phyloP scores from a whole-genome alignment of 2,113 vertebrate genomes.

The Serilophus lunatus region DNA sequence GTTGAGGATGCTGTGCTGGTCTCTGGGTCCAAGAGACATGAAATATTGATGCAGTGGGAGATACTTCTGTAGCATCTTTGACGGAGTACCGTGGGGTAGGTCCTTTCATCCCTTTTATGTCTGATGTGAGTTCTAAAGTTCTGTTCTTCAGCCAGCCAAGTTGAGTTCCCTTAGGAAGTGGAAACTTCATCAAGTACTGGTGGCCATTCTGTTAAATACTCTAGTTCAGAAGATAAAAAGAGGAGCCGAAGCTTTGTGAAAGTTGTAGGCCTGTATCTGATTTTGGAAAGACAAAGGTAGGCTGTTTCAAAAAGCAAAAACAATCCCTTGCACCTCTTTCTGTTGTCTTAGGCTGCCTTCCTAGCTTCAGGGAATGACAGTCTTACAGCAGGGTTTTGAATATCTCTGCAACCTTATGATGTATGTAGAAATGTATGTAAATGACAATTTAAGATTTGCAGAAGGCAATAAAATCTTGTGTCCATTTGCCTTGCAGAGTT shows the following conservation, averaged over 20 bases:
- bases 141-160: background rate
- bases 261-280: background rate
- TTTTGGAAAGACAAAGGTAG: background rate
- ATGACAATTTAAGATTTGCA: conserved; percentile 12
- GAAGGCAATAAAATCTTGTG: conserved; percentile 31
- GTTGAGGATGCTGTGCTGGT: background rate
- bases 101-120: conserved; percentile 6
- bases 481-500: conserved; percentile 51
- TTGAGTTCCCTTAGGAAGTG: background rate
- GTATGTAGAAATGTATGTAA: background rate
- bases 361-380: background rate
- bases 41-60: conserved; percentile 26
- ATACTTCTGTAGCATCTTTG: conserved; percentile 18
- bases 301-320: background rate
- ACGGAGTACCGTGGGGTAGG: background rate
- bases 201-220: background rate
- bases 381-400: background rate
- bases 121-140: conserved; percentile 5
- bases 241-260: background rate
- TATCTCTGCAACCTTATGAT: background rate
- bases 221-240: background rate
- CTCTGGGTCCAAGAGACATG: background rate
- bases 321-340: background rate
- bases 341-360: background rate
- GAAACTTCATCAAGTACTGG: background rate